These are phyloP conservation scores for Notothenia rossii DNA, from an alignment of 2,113 vertebrate species.

Conservation along the genomic window DNA sequence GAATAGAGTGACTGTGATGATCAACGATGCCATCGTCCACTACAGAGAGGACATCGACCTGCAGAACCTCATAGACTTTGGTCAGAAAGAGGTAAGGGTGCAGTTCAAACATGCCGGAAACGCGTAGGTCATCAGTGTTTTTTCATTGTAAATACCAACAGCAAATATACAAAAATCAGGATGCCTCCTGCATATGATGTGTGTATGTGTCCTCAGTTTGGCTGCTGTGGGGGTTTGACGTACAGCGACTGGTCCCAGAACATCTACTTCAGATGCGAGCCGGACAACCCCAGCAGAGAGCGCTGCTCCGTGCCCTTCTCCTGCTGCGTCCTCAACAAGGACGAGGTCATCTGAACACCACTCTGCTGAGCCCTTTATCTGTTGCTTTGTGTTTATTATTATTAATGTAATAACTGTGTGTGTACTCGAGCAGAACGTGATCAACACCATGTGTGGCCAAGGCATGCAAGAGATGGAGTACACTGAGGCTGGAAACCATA, in stretches of 20 bases:
- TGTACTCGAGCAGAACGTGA: conserved; percentile 79
- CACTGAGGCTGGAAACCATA: conserved; percentile 81
- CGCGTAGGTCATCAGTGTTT: neutral
- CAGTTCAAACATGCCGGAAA: neutral
- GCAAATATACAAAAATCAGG: neutral
- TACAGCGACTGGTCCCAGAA: conserved; percentile 93
- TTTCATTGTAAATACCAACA: neutral
- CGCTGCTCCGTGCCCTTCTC: conserved; percentile 95
- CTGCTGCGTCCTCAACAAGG: conserved; percentile 83
- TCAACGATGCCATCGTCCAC: conserved; percentile 88
- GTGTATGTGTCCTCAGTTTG: conserved; percentile 82
- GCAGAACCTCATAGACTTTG: conserved; percentile 94
- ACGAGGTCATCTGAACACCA: conserved; percentile 76
- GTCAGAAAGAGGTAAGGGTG: conserved; percentile 88
- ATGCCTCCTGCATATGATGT: conserved; percentile 2
- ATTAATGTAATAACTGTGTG: neutral
- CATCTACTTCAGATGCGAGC: conserved; percentile 91
- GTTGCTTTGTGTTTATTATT: neutral
- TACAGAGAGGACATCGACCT: conserved; percentile 93
- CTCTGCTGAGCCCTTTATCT: no score
- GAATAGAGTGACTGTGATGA: conserved; percentile 87
- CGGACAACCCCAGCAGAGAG: conserved; percentile 87
- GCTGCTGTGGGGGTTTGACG: conserved; percentile 89
- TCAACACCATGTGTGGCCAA: conserved; percentile 96
- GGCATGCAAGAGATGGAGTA: conserved; percentile 86